phyloP scores from a whole-genome alignment of 2,113 vertebrate species.

The Furnarius figulus region DNA sequence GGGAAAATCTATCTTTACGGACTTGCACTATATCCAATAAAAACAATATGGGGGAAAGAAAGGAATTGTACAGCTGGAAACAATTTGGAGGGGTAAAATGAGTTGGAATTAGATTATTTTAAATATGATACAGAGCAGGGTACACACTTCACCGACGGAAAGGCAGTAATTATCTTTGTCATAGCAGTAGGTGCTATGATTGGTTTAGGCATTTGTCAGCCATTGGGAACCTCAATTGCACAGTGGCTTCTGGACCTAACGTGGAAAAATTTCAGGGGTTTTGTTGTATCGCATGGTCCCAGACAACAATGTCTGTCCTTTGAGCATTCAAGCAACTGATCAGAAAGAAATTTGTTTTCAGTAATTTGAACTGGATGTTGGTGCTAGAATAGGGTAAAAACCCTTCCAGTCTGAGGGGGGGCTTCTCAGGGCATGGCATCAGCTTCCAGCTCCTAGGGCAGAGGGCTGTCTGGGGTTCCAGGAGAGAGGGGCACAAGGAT shows the following conservation, averaged over 20 bases:
- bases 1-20: conserved; percentile 50
- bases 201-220: conserved; percentile 46
- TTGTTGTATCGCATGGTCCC: background rate
- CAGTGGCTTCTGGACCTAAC: background rate
- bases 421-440: background rate
- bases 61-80: conserved; percentile 38
- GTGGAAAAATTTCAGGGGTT: background rate
- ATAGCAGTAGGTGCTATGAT: conserved; percentile 49
- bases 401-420: background rate
- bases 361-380: background rate
- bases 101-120: conserved; percentile 59
- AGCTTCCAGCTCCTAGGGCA: background rate
- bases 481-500: background rate
- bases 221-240: background rate
- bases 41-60: conserved; percentile 35
- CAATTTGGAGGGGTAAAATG: conserved; percentile 44
- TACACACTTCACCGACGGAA: background rate
- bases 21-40: conserved; percentile 55
- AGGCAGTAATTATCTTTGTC: conserved; percentile 35
- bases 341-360: background rate
- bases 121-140: conserved; percentile 46
- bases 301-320: background rate
- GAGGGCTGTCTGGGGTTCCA: background rate
- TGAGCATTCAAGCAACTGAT: background rate
- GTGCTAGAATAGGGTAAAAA: background rate